Conservation (phyloP, 2,113 vertebrate genomes). For the Misgurnus anguillicaudatus region DNA sequence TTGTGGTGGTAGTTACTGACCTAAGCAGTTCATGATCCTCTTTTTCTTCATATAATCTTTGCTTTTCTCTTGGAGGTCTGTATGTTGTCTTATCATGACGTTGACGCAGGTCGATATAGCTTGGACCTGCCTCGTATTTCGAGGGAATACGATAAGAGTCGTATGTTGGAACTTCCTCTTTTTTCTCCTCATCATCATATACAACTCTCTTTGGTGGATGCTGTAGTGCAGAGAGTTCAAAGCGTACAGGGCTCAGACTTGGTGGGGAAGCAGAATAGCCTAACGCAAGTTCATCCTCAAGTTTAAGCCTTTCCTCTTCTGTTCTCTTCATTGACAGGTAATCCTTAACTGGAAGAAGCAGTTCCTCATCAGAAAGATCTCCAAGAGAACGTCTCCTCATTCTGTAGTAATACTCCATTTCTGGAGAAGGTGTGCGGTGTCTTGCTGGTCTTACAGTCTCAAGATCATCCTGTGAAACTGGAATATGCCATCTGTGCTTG, state of each 20-base stretch:
- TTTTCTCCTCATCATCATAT: constrained; percentile 74
- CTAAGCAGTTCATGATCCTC: constrained; percentile 94
- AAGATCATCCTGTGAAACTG: constrained; percentile 90
- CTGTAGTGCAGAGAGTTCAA: constrained; percentile 88
- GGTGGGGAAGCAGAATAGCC: constrained; percentile 95
- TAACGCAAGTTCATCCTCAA: constrained; percentile 91
- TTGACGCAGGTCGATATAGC: constrained; percentile 85
- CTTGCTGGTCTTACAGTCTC: constrained; percentile 95
- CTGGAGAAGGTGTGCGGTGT: constrained; percentile 83
- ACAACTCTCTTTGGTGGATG: constrained; percentile 76
- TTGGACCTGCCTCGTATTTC: constrained; percentile 86
- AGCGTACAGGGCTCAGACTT: constrained; percentile 89
- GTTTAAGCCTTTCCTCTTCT: constrained; percentile 90
- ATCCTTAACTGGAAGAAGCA: constrained; percentile 91
- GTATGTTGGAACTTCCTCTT: constrained; percentile 77
- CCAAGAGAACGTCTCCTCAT: constrained; percentile 89
- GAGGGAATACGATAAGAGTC: constrained; percentile 88
- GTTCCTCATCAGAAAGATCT: constrained; percentile 92
- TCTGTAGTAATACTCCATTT: constrained; percentile 84
- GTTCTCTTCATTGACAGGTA: constrained; percentile 94
- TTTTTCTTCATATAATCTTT: constrained; percentile 86
- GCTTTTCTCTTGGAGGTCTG: constrained; percentile 81
- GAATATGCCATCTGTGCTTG: constrained; percentile 89
- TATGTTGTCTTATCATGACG: constrained; percentile 86
- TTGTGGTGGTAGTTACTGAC: constrained; percentile 79